Evolutionary conservation across 2,113 vertebrate genomes (phyloP).

Genomic region (Hyla sarda): DNA sequence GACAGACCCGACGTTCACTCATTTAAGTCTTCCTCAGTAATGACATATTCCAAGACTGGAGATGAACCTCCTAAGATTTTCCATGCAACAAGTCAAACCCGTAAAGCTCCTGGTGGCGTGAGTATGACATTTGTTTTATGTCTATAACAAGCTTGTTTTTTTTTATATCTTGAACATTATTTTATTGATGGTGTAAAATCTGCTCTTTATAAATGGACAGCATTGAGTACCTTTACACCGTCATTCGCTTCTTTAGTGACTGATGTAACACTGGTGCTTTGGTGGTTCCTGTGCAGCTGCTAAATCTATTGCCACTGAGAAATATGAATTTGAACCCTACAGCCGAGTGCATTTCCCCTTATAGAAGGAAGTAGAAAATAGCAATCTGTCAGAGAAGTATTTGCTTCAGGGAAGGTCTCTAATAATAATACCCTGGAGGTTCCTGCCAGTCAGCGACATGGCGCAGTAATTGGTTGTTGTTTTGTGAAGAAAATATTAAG

Average conservation of each 20-base stretch:
- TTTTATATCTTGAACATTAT: not conserved
- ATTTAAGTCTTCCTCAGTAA: conserved; percentile 89
- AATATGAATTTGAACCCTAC: conserved; percentile 64
- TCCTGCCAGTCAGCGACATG: conserved; percentile 58
- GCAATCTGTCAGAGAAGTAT: conserved; percentile 59
- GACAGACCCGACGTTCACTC: conserved; percentile 78
- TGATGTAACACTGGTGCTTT: not conserved
- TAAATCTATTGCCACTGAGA: conserved; percentile 62
- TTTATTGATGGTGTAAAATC: not conserved
- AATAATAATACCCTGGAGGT: conserved; percentile 62
- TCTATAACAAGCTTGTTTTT: not conserved
- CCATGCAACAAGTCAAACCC: conserved; percentile 85
- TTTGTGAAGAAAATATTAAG: conserved; percentile 56
- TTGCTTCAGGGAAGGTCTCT: conserved; percentile 61
- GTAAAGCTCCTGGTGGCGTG: conserved; percentile 89
- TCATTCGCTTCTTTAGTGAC: not conserved
- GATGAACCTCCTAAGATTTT: conserved; percentile 90
- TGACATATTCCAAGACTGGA: conserved; percentile 90
- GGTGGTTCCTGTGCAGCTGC: conserved; percentile 61
- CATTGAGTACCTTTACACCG: not conserved
- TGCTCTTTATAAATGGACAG: not conserved
- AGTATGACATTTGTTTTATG: conserved; percentile 64
- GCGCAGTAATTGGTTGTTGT: conserved; percentile 49
- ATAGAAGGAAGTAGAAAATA: conserved; percentile 59
- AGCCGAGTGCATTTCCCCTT: conserved; percentile 56